Evolutionary conservation across 2,888 invertebrate genomes (phyloP).

Genomic region (Amiota mariae): DNA sequence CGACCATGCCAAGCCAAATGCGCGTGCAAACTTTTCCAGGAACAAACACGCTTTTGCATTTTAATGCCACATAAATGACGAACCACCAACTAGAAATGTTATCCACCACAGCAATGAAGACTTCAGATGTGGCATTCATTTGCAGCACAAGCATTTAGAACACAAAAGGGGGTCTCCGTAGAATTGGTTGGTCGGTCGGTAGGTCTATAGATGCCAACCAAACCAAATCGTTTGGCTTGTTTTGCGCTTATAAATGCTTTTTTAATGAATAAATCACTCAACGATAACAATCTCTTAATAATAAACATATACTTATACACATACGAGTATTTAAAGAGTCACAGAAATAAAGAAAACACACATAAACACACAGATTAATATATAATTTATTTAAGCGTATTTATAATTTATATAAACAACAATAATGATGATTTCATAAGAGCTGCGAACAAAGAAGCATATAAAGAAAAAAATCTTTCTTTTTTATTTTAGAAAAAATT

Average conservation of each 20-base stretch:
- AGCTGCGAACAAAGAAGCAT: no score
- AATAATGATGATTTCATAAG: no score
- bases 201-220: slow-evolving; percentile 40
- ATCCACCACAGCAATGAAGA: not conserved
- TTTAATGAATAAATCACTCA: slow-evolving; percentile 74
- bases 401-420: no score
- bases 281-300: slow-evolving; percentile 73
- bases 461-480: no score
- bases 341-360: slow-evolving; percentile 57
- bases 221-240: slow-evolving; percentile 51
- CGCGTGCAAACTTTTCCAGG: slow-evolving; percentile 60
- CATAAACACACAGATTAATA: slow-evolving; percentile 25
- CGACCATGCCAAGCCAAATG: slow-evolving; percentile 4
- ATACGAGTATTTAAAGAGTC: slow-evolving; percentile 69
- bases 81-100: slow-evolving; percentile 34
- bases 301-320: slow-evolving; percentile 56
- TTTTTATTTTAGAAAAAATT: no score
- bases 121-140: not conserved
- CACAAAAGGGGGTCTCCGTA: slow-evolving; percentile 20
- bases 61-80: slow-evolving; percentile 64
- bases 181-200: slow-evolving; percentile 36
- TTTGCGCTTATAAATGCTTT: slow-evolving; percentile 72
- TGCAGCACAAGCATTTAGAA: slow-evolving; percentile 11
- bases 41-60: slow-evolving; percentile 69
- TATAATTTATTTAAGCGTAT: no score